A percentile compares a stretch with the other conserved stretches of the same genome.
Conservation (phyloP, 2,797 vertebrate genomes). For the Coluber constrictor region DNA sequence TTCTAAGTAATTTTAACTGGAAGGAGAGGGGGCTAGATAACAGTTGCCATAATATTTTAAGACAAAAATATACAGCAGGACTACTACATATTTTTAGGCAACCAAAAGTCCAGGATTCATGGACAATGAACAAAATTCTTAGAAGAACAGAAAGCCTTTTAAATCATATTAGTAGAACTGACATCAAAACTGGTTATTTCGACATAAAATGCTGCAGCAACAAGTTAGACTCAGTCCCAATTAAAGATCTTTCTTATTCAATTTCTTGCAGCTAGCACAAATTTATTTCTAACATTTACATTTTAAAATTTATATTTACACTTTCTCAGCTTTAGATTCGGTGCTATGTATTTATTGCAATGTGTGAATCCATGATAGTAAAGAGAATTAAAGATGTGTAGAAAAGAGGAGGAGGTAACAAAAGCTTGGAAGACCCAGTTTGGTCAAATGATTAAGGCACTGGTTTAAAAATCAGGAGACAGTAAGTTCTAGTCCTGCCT, state of each 20-base stretch:
- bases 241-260: neutral
- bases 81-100: neutral
- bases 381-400: neutral
- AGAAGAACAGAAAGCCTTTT: neutral
- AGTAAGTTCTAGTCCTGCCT: neutral
- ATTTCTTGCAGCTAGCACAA: neutral
- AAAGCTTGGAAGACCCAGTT: neutral
- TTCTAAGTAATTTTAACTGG: neutral
- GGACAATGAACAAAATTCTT: neutral
- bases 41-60: slow-evolving; percentile 10
- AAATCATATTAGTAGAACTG: neutral
- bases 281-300: neutral
- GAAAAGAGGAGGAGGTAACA: neutral
- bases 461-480: neutral
- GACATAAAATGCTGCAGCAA: neutral
- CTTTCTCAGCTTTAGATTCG: neutral
- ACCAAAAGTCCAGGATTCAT: neutral
- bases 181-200: neutral
- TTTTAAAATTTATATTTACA: neutral
- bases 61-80: neutral
- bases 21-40: neutral
- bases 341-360: neutral
- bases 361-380: neutral
- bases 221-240: neutral
- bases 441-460: neutral